Conservation (phyloP, 2,113 vertebrate genomes). For the Tyto alba region DNA sequence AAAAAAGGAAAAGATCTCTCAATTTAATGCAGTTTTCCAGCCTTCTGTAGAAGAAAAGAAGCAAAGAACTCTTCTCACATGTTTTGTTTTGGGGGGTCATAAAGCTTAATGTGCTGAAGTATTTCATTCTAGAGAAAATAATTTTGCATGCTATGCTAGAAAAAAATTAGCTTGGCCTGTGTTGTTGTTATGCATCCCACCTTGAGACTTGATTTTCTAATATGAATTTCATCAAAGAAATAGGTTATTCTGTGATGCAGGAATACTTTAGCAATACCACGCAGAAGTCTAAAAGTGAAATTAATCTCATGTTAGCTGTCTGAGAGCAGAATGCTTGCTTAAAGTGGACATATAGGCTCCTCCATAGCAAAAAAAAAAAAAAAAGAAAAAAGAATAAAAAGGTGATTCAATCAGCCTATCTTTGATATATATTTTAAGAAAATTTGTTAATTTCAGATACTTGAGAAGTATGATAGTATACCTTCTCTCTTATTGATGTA, state of each 20-base stretch:
- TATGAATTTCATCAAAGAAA: neutral
- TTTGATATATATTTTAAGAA: neutral
- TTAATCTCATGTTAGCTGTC: neutral
- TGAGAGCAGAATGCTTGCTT: neutral
- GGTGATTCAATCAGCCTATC: neutral
- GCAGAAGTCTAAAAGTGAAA: neutral
- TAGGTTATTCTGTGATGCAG: neutral
- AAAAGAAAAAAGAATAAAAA: accelerated
- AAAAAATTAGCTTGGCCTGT: neutral
- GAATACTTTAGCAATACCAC: neutral
- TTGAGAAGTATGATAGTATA: neutral
- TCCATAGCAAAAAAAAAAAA: neutral
- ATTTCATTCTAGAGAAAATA: neutral
- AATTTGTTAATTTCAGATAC: neutral
- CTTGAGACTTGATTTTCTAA: neutral
- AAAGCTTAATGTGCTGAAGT: neutral
- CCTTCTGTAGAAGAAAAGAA: neutral
- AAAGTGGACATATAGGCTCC: accelerated
- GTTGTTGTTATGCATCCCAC: neutral
- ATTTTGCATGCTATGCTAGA: neutral
- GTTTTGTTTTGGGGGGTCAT: neutral
- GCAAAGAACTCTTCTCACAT: accelerated
- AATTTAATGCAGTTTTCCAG: neutral
- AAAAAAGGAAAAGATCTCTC: neutral
- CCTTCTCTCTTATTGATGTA: neutral